Evolutionary conservation across 2,113 vertebrate species (phyloP).

Genomic region (Xiphorhynchus elegans): DNA sequence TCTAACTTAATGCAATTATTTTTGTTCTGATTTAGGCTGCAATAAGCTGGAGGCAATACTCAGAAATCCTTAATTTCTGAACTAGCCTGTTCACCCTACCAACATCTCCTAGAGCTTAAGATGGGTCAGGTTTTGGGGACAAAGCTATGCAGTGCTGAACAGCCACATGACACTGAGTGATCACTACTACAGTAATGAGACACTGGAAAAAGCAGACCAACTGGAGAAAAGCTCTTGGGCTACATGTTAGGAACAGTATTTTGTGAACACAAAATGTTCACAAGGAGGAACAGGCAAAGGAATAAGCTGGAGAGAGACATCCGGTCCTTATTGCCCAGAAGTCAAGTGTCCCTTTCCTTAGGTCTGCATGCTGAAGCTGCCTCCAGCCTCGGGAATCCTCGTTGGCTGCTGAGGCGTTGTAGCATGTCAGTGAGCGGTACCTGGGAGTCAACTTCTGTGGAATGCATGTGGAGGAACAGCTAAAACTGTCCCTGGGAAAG

Average conservation of each 20-base stretch:
- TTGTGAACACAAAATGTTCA: neutral
- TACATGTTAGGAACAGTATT: neutral
- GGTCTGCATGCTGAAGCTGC: rapidly evolving
- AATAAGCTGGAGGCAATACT: neutral
- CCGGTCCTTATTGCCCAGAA: neutral
- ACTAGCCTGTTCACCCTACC: neutral
- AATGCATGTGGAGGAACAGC: too few relatives aligned
- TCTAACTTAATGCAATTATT: neutral
- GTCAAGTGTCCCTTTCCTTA: neutral
- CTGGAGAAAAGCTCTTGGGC: neutral
- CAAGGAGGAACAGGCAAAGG: neutral
- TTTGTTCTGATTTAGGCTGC: neutral
- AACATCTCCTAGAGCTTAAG: neutral
- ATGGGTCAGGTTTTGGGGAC: neutral
- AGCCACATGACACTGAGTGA: neutral
- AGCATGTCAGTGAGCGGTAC: too few relatives aligned
- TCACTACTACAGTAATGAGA: neutral
- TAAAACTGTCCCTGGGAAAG: too few relatives aligned
- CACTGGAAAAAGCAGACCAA: neutral
- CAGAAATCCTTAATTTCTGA: neutral
- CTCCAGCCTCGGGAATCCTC: neutral
- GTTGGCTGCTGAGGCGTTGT: neutral
- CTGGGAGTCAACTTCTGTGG: too few relatives aligned
- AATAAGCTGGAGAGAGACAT: neutral
- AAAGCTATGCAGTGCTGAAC: neutral